Evolutionary conservation across 2,113 vertebrate genomes (phyloP).

Genomic region (Spea bombifrons): DNA sequence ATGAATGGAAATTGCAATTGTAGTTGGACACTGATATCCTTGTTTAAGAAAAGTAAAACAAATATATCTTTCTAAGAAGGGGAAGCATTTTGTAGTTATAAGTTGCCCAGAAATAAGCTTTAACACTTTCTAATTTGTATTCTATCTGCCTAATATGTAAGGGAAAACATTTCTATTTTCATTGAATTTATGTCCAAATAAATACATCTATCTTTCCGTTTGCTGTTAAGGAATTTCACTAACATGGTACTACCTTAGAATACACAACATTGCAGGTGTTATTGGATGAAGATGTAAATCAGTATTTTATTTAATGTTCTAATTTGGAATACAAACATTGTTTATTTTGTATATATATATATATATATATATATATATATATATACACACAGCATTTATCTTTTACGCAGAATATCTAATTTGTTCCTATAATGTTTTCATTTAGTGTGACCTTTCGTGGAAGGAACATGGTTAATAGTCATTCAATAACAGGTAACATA

Average conservation of each 20-base stretch:
- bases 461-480: background rate
- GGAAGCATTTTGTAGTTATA: constrained; percentile 21
- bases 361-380: too few species aligned
- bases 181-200: constrained; percentile 49
- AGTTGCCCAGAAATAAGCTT: constrained; percentile 36
- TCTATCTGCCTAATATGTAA: constrained; percentile 31
- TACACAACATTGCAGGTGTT: constrained; percentile 9
- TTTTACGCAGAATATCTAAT: background rate
- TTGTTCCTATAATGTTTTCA: background rate
- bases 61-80: constrained; percentile 10
- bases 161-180: constrained; percentile 47
- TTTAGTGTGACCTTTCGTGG: background rate
- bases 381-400: background rate
- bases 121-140: constrained; percentile 46
- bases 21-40: constrained; percentile 29
- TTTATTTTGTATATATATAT: background rate
- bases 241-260: constrained; percentile 2
- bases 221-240: constrained; percentile 28
- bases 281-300: background rate
- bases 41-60: constrained; percentile 17
- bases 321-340: background rate
- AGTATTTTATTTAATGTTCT: background rate
- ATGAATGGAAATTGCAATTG: constrained; percentile 22
- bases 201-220: constrained; percentile 42
- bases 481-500: constrained; percentile 1